Evolutionary conservation across 2,888 invertebrate species (phyloP), one percentile per base, ranked within the genome.

Genomic region (Eristalis arbustorum): DNA sequence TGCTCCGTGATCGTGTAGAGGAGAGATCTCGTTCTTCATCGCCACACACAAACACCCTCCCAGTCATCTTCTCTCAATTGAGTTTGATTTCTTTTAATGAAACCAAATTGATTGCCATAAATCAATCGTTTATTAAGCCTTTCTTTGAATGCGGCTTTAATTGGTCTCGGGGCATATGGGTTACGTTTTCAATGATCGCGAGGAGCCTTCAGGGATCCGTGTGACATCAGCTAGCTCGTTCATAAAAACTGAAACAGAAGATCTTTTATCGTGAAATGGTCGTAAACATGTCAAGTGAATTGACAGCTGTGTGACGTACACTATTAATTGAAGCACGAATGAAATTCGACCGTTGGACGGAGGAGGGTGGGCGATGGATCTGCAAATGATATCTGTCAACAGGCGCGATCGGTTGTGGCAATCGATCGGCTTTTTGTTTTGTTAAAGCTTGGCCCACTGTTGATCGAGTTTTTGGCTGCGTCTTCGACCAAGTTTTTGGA

Each of bases 81-180:
- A 72, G 71, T 87, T 83, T 87, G 87, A 87, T 87, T 87, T 87
- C 78, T 67, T 87, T 87, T 75, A 87, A 87, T 87, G 83, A 83
- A 87, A 87, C 87, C 57, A 83, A 87, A 87, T 87, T 87, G 87
- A 87, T 87, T 87, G 87, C 83, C 67, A 61, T 83, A 87, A 83
- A 87, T 87, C 87, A 87, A 87, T 87, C 79, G 83, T 87, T 87
- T 83, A 79, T 83, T 87, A 83, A 87, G 78, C 87, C 83, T 80
- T 81, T 75, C 81, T 81, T 75, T 69, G 73, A 69, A 77, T 74
- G 62, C 49, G 71, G 74, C 72, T 87, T 83, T 87, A 87, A 87
- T 87, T 87, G 83, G 72, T 75, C 64, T 6, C 37, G 74, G 69
- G 74, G 34, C 77, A 71, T 71, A 57, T 57, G 69, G 81, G 85